Percentiles rank a stretch among this genome's conserved stretches.
phyloP scores from a whole-genome alignment of 2,888 invertebrate species.

The Agrotis ipsilon region DNA sequence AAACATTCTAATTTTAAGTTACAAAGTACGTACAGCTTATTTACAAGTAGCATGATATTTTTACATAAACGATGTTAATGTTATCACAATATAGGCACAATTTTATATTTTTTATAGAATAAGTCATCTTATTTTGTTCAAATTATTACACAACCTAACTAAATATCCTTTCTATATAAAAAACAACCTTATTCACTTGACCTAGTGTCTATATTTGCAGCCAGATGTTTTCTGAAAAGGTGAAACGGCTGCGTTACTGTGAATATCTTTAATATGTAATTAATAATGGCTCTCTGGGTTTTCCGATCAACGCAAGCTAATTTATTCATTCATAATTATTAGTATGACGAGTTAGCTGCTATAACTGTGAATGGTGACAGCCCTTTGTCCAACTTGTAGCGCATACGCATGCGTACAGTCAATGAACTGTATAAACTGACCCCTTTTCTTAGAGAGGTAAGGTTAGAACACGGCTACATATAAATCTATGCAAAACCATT shows the following conservation, averaged over 20 bases:
- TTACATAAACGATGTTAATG: slow-evolving; percentile 34
- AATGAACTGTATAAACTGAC: not conserved
- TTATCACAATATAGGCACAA: slow-evolving; percentile 62
- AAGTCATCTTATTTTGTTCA: slow-evolving; percentile 25
- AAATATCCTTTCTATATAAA: slow-evolving; percentile 28
- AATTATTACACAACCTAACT: slow-evolving; percentile 27
- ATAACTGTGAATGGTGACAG: slow-evolving; percentile 12
- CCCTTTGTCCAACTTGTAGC: not conserved
- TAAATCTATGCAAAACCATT: no score
- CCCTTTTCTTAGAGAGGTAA: not conserved
- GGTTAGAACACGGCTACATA: no score
- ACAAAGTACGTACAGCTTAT: slow-evolving; percentile 48
- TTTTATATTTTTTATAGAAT: slow-evolving; percentile 28
- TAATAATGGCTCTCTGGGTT: not conserved
- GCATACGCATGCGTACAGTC: not conserved
- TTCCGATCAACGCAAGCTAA: not conserved
- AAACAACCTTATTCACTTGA: slow-evolving; percentile 17
- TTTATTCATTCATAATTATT: slow-evolving; percentile 22
- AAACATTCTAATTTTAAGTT: slow-evolving; percentile 43
- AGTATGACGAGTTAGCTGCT: slow-evolving; percentile 7
- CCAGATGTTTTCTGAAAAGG: no score
- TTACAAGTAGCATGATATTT: slow-evolving; percentile 54
- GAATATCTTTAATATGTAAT: no score
- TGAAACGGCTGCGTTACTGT: no score
- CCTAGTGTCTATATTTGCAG: slow-evolving; percentile 7